A percentile compares a stretch with the other conserved stretches of the same genome.
phyloP scores from a whole-genome alignment of 2,888 invertebrate genomes.

The Adelognathus sp. region DNA sequence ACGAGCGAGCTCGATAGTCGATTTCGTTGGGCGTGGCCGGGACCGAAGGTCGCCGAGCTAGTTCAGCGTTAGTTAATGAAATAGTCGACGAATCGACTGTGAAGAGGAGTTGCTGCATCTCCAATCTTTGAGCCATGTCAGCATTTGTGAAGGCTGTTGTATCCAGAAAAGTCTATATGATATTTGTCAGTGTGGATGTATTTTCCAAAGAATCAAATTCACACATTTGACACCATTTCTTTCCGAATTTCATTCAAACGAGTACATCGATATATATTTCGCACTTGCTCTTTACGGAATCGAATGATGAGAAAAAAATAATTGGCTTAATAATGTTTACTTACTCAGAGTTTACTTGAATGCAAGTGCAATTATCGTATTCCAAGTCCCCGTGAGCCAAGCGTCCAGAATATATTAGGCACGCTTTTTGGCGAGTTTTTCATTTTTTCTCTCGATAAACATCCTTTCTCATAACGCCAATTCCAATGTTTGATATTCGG shows the following conservation, averaged over 20 bases:
- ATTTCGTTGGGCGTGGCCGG: constrained; percentile 29
- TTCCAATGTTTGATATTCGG: no score
- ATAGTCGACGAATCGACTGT: background rate
- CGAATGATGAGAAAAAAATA: no score
- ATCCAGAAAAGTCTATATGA: background rate
- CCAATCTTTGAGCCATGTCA: background rate
- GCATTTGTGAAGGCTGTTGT: background rate
- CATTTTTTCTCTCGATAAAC: background rate
- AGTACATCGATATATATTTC: background rate
- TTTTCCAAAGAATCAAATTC: background rate
- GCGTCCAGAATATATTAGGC: no score
- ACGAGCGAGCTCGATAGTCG: constrained; percentile 18
- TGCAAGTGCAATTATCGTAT: no score
- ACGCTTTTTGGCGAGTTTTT: background rate
- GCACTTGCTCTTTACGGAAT: no score
- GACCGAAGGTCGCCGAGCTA: constrained; percentile 15
- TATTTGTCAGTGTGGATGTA: background rate
- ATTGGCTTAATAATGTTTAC: no score
- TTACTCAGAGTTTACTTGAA: no score
- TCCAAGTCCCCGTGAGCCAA: no score
- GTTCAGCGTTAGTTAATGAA: constrained; percentile 1
- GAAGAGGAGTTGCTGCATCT: background rate
- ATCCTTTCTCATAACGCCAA: no score
- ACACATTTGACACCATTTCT: background rate
- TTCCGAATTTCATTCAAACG: background rate